Percentiles rank a stretch among this genome's conserved stretches.
phyloP scores from a whole-genome alignment of 2,888 invertebrate species.

The Eulithis prunata region DNA sequence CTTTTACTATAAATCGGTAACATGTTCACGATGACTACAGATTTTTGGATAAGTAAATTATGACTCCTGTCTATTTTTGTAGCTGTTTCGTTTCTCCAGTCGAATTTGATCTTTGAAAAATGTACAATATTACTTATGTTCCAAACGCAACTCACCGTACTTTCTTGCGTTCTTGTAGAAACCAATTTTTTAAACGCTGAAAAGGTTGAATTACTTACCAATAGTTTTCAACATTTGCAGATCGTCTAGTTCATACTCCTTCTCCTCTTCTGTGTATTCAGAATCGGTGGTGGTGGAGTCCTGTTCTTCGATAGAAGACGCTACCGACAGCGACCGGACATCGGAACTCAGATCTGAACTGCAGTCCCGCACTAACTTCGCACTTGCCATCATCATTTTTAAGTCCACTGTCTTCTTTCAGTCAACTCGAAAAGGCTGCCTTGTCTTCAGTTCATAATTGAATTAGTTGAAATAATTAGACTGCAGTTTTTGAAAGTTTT shows the following conservation, averaged over 20 bases:
- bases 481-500: conserved; percentile 14
- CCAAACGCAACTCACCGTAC: conserved; percentile 4
- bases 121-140: conserved; percentile 4
- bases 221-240: conserved; percentile 94
- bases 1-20: conserved; percentile 49
- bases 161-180: conserved; percentile 7
- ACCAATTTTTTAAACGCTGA: neutral
- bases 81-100: conserved; percentile 37
- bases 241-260: conserved; percentile 90
- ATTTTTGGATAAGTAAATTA: conserved; percentile 47
- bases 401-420: conserved; percentile 32
- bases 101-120: conserved; percentile 9
- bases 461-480: conserved; percentile 27
- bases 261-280: conserved; percentile 84
- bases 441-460: conserved; percentile 47
- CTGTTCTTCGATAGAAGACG: conserved; percentile 83
- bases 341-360: conserved; percentile 81
- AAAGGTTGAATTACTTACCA: conserved; percentile 86
- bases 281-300: conserved; percentile 83
- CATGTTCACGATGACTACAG: conserved; percentile 44
- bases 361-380: conserved; percentile 81
- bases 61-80: conserved; percentile 40
- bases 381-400: conserved; percentile 84
- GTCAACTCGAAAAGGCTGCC: conserved; percentile 28
- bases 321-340: conserved; percentile 77